Percentiles rank a stretch among this genome's conserved stretches.
phyloP scores from a whole-genome alignment of 2,113 vertebrate species.

The Xiphorhynchus elegans region DNA sequence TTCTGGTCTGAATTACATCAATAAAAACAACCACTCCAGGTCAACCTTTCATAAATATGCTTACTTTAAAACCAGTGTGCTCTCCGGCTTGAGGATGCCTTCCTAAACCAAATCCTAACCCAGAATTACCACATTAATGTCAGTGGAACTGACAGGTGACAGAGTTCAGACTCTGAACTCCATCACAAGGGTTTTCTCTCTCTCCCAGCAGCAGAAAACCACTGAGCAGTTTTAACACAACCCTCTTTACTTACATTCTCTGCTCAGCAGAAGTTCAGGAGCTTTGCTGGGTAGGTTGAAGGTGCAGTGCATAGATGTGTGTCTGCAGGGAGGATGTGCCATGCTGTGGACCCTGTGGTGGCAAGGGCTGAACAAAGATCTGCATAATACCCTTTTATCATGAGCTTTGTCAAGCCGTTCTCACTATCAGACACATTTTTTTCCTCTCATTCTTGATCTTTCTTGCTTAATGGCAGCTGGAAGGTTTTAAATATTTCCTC shows the following conservation, averaged over 20 bases:
- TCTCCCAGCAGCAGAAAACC: background rate
- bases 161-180: background rate
- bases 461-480: background rate
- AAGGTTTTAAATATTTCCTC: background rate
- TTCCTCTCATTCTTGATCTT: background rate
- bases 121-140: conserved; percentile 14
- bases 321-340: background rate
- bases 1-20: background rate
- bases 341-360: background rate
- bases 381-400: background rate
- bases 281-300: background rate
- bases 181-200: background rate
- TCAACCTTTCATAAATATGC: background rate
- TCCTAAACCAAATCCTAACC: conserved; percentile 17
- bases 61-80: background rate
- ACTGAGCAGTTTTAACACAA: background rate
- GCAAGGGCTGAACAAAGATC: background rate
- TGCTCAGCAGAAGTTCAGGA: background rate
- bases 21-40: background rate
- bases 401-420: background rate
- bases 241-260: background rate
- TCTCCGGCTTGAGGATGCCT: background rate
- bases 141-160: conserved; percentile 21
- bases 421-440: background rate
- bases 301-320: background rate